Percentiles rank a stretch among this genome's conserved stretches.
These are phyloP conservation scores for Stegodyphus dumicola DNA, from an alignment of 1,140 invertebrate genomes.

Conservation along the genomic window DNA sequence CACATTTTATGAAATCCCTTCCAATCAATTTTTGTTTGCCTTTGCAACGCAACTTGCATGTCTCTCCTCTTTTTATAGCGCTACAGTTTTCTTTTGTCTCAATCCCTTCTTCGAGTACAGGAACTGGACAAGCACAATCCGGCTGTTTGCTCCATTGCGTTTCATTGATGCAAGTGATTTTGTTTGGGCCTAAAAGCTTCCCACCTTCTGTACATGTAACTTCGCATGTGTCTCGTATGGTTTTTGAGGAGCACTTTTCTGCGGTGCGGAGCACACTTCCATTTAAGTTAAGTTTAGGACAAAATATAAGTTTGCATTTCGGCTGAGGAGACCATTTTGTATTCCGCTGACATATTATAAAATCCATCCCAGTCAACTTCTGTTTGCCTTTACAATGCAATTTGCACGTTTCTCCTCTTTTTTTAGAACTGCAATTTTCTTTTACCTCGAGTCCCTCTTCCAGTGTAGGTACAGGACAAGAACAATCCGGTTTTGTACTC, in stretches of 20 bases:
- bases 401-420: neutral
- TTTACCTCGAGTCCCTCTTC: neutral
- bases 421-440: constrained; percentile 2
- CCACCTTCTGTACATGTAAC: neutral
- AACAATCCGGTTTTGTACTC: neutral
- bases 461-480: neutral
- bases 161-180: neutral
- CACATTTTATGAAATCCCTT: neutral
- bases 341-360: neutral
- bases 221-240: neutral
- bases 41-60: neutral
- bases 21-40: neutral
- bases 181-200: neutral
- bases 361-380: neutral
- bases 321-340: neutral
- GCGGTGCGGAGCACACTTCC: neutral
- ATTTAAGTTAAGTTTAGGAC: neutral
- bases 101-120: neutral
- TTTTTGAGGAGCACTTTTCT: neutral
- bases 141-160: neutral
- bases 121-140: neutral
- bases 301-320: neutral
- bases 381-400: neutral
- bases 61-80: neutral
- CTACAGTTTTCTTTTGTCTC: neutral